phyloP scores from a whole-genome alignment of 2,888 invertebrate species.

The Euproctis similis region DNA sequence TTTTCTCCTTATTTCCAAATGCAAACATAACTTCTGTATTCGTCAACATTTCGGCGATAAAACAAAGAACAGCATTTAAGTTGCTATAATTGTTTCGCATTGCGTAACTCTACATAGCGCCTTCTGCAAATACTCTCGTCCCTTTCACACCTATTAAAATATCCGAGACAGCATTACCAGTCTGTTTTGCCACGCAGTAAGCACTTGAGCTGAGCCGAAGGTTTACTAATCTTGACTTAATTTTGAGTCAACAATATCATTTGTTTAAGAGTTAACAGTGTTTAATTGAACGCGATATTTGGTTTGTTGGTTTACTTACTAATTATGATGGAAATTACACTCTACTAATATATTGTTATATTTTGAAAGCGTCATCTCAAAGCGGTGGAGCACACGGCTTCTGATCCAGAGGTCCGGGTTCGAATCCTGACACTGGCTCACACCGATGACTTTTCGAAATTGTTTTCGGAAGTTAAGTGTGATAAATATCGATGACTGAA shows the following conservation, averaged over 20 bases:
- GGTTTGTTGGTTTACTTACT: constrained; percentile 5
- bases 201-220: constrained; percentile 12
- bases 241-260: constrained; percentile 22
- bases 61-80: constrained; percentile 8
- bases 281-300: constrained; percentile 16
- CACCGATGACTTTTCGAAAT: too few species aligned
- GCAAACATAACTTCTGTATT: too few species aligned
- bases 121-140: constrained; percentile 7
- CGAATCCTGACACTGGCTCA: too few species aligned
- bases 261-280: constrained; percentile 13
- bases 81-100: constrained; percentile 12
- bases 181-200: constrained; percentile 7
- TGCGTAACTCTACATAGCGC: constrained; percentile 12
- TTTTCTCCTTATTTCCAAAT: too few species aligned
- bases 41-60: constrained; percentile 10
- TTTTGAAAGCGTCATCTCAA: too few species aligned
- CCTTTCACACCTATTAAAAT: constrained; percentile 4
- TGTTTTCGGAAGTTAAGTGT: too few species aligned
- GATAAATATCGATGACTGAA: too few species aligned
- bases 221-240: constrained; percentile 23
- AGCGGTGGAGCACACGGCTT: too few species aligned
- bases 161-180: constrained; percentile 3
- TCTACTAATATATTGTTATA: too few species aligned
- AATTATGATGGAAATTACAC: too few species aligned
- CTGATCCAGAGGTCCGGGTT: too few species aligned